phyloP scores from a whole-genome alignment of 2,888 invertebrate species.

The Heliconius charithonia region DNA sequence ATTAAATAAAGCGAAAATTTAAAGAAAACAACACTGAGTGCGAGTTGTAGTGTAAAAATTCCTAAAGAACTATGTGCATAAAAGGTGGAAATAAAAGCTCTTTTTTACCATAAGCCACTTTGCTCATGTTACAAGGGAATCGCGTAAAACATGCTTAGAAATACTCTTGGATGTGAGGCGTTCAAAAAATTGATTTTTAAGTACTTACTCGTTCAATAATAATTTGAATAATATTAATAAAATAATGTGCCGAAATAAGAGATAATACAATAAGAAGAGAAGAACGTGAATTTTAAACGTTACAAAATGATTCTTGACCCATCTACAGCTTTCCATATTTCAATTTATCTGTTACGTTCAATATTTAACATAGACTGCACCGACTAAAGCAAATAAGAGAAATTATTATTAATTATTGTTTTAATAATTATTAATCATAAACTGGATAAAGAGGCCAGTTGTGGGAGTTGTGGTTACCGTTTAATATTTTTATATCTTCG shows the following conservation, averaged over 20 bases:
- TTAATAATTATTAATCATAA: background rate
- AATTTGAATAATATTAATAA: background rate
- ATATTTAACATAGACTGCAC: background rate
- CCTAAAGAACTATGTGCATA: background rate
- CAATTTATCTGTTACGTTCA: too few species aligned
- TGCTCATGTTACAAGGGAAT: conserved; percentile 37
- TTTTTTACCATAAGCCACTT: conserved; percentile 36
- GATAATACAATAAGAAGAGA: too few species aligned
- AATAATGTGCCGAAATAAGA: too few species aligned
- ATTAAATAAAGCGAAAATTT: background rate
- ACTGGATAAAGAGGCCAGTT: too few species aligned
- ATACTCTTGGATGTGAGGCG: conserved; percentile 22
- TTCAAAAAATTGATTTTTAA: conserved; percentile 38
- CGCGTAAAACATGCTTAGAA: conserved; percentile 33
- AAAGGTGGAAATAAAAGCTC: conserved; percentile 29
- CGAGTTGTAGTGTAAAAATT: background rate
- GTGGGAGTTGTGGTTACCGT: too few species aligned
- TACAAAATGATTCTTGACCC: too few species aligned
- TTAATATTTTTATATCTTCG: too few species aligned
- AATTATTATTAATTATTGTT: background rate
- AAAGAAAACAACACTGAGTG: background rate
- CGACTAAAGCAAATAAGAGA: background rate
- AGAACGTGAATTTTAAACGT: too few species aligned
- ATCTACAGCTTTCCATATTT: too few species aligned
- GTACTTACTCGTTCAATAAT: conserved; percentile 32